Evolutionary conservation across 1,140 invertebrate genomes (phyloP).

Genomic region (Plectrocnemia conspersa): DNA sequence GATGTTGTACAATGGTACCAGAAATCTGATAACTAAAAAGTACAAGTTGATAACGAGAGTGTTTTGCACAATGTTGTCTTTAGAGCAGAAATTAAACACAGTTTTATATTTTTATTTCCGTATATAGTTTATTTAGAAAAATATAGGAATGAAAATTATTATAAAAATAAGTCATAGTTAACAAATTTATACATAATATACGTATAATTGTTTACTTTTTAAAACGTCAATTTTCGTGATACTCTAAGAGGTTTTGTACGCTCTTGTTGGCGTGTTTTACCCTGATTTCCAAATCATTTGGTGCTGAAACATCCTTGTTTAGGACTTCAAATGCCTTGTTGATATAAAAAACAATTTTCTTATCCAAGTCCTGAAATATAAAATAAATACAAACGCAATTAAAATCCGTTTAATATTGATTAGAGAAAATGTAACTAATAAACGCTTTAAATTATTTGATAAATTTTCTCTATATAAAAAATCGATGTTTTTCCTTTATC

Average conservation of each 20-base stretch:
- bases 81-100: neutral
- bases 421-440: no score
- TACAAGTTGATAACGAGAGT: neutral
- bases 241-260: constrained; percentile 27
- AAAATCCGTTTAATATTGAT: no score
- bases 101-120: neutral
- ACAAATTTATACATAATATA: no score
- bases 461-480: no score
- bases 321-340: constrained; percentile 47
- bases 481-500: no score
- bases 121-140: no score
- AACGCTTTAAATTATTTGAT: no score
- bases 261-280: constrained; percentile 18
- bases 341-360: constrained; percentile 47
- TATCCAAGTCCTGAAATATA: constrained; percentile 45
- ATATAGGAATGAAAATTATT: no score
- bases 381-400: constrained; percentile 9
- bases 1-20: constrained; percentile 4
- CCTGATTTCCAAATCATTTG: constrained; percentile 46
- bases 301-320: constrained; percentile 45
- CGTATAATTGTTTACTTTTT: no score
- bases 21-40: constrained; percentile 5
- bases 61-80: neutral
- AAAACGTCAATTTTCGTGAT: constrained; percentile 25
- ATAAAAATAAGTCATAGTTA: no score